Evolutionary conservation across 2,797 vertebrate genomes (phyloP).

Genomic region (Argyrosomus regius): DNA sequence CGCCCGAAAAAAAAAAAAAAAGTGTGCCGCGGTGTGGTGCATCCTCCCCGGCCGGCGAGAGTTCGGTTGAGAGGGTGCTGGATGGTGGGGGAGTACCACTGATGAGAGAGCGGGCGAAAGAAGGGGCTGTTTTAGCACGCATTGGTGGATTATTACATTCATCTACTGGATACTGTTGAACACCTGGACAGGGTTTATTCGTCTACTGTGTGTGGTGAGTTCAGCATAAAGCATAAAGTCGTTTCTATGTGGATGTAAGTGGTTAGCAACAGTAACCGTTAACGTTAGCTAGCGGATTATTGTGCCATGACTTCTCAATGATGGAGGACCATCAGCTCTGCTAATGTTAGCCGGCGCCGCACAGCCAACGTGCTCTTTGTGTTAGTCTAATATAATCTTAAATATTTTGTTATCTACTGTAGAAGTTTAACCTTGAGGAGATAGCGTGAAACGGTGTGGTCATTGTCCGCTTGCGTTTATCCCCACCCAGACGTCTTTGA

Average conservation of each 20-base stretch:
- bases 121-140: conserved; percentile 58
- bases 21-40: conserved; percentile 56
- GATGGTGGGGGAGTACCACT: conserved; percentile 84
- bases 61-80: conserved; percentile 86
- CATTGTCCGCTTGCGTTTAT: conserved; percentile 72
- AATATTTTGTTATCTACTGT: background rate
- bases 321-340: conserved; percentile 76
- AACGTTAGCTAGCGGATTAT: conserved; percentile 82
- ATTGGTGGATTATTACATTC: conserved; percentile 35
- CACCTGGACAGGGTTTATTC: conserved; percentile 36
- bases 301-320: conserved; percentile 81
- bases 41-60: conserved; percentile 62
- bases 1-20: background rate
- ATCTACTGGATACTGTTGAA: conserved; percentile 48
- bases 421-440: background rate
- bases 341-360: conserved; percentile 69
- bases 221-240: background rate
- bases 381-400: no score
- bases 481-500: conserved; percentile 70
- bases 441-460: conserved; percentile 34
- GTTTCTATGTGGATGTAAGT: conserved; percentile 43
- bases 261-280: conserved; percentile 59
- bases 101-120: conserved; percentile 78
- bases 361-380: background rate
- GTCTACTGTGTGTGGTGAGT: conserved; percentile 76